Percentiles rank a stretch among this genome's conserved stretches.
phyloP scores from a whole-genome alignment of 1,140 invertebrate species.

The Platyscapa corneri region DNA sequence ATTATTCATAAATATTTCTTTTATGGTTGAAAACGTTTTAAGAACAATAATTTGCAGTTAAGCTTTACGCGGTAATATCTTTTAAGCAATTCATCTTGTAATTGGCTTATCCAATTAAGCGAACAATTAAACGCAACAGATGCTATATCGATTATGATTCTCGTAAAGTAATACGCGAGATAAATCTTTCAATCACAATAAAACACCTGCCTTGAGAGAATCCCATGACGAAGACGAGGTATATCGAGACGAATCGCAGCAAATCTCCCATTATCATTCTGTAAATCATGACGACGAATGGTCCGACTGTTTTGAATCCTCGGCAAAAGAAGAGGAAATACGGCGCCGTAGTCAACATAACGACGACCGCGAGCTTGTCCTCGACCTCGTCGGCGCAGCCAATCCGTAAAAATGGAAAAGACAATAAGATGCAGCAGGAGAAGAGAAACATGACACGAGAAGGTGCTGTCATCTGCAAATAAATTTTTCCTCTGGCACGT shows the following conservation, averaged over 20 bases:
- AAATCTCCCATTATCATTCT: constrained; percentile 98
- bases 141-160: background rate
- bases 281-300: constrained; percentile 99
- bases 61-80: background rate
- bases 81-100: background rate
- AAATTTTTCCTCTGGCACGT: constrained; percentile 16
- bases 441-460: constrained; percentile 95
- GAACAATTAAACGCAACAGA: background rate
- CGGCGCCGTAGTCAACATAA: constrained; percentile 95
- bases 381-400: constrained; percentile 90
- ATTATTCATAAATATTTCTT: background rate
- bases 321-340: constrained; percentile 99
- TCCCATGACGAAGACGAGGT: constrained; percentile 96
- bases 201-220: constrained; percentile 88
- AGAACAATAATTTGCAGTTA: background rate
- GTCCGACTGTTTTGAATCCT: constrained; percentile 97
- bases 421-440: constrained; percentile 90
- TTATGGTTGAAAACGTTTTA: background rate
- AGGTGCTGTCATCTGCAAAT: constrained; percentile 86
- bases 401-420: constrained; percentile 88
- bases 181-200: background rate
- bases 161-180: background rate
- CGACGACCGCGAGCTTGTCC: constrained; percentile 93
- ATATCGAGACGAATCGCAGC: constrained; percentile 95
- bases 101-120: background rate